phyloP scores from a whole-genome alignment of 2,797 vertebrate species.

The Chrysocyon brachyurus region DNA sequence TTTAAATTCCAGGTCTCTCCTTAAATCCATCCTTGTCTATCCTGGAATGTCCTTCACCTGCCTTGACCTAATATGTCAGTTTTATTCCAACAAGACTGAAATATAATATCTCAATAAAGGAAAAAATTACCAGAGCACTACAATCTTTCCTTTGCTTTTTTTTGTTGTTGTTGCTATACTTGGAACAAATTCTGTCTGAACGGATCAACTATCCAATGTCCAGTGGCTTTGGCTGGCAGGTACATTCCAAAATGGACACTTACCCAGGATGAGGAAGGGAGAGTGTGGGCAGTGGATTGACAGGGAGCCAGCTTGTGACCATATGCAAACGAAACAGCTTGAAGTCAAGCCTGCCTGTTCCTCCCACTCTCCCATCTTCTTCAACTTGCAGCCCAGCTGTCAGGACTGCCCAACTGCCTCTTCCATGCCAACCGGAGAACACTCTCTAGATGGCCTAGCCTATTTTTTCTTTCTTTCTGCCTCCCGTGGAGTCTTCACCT shows the following conservation, averaged over 20 bases:
- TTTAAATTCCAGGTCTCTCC: neutral
- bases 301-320: conserved; percentile 2
- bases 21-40: neutral
- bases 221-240: neutral
- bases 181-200: neutral
- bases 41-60: neutral
- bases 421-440: neutral
- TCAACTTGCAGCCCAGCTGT: neutral
- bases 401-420: neutral
- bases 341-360: neutral
- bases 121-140: neutral
- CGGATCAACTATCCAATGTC: neutral
- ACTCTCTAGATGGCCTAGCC: neutral
- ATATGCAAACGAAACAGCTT: neutral
- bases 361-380: neutral
- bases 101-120: neutral
- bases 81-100: neutral
- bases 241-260: neutral
- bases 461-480: neutral
- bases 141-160: neutral
- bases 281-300: neutral
- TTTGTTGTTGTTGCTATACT: neutral
- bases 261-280: too few species aligned
- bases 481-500: neutral
- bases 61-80: neutral